phyloP scores from a whole-genome alignment of 2,797 vertebrate species.

The Urophycis tenuis region DNA sequence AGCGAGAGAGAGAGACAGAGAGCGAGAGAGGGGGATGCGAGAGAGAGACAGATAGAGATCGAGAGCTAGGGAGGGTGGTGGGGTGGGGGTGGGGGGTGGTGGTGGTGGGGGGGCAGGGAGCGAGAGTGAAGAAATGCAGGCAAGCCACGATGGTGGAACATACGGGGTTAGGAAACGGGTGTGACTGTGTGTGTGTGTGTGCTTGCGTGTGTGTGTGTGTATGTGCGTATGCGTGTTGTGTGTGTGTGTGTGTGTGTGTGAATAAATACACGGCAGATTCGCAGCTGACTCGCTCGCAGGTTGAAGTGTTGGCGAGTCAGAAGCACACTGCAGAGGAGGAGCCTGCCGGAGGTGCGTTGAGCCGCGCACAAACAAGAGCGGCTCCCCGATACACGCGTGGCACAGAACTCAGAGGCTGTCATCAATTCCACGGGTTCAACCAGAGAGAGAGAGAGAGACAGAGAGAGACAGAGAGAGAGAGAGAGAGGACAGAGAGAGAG shows the following conservation, averaged over 20 bases:
- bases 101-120: slow-evolving; percentile 32
- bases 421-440: not conserved
- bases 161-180: not conserved
- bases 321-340: slow-evolving; percentile 69
- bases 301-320: slow-evolving; percentile 58
- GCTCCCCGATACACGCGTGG: not conserved
- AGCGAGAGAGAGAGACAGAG: slow-evolving; percentile 38
- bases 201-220: not conserved
- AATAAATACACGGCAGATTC: slow-evolving; percentile 64
- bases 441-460: not conserved
- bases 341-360: slow-evolving; percentile 28
- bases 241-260: slow-evolving; percentile 14
- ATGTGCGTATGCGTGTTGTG: not conserved
- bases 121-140: slow-evolving; percentile 45
- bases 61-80: slow-evolving; percentile 53
- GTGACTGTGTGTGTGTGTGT: not conserved
- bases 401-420: not conserved
- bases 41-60: slow-evolving; percentile 28
- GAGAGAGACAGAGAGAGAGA: too few species aligned
- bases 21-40: slow-evolving; percentile 26
- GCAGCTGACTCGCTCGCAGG: slow-evolving; percentile 47
- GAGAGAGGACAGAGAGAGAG: not conserved
- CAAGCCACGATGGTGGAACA: not conserved
- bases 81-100: slow-evolving; percentile 34
- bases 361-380: too few species aligned